Base-by-base conservation (phyloP, 2,888 invertebrate species). In the Caenorhabditis sulstoni region DNA sequence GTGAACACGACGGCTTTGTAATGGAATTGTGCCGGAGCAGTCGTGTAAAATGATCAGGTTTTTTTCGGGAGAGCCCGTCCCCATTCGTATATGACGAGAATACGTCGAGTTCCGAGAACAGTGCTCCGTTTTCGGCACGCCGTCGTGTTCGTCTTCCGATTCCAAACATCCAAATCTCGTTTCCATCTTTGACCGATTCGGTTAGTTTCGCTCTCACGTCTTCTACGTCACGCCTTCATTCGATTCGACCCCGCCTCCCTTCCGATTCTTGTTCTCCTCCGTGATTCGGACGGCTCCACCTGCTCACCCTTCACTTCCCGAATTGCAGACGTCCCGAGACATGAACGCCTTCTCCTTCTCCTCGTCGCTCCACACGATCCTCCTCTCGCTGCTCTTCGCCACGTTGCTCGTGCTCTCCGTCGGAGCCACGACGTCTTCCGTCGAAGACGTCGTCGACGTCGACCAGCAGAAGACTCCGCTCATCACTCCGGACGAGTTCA, bases 381-480 rank as follows among this genome's bases (percentile, higher is more conserved):
- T 75, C 44, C 47, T 75, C 61, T 75, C 75, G 9, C 22, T 75
- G 18, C 53, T 75, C 49, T 66, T 75, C 44, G 61, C 75, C 53
- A 66, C 49, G 35, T 47, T 75, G 47, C 62, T 71, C 11, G 67
- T 57, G 4, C 45, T 67, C 44, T 14, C 62, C 20, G 61, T 61
- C 8, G 67, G 53, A 41, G 37, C 35, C 41, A 59, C 74, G 23
- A 44, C 64, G 29, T 49, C 64, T 16, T 58, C 52, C 4, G 45
- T 3, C 3, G 66, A 66, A 61, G 66, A 74, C 35, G 52, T 58
- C 1, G 37, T 37, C 39, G 47, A 55, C 1, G 41, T 14, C 41
- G 41, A 14, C 41, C 50, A 65, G 3, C 59, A 53, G 61, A 65
- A 59, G 58, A 22, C n/a, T 16, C n/a, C 52, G 29, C 29, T 29